These are phyloP conservation scores for Montipora capitata DNA, from an alignment of 92 coral and sea anemone species.

Conservation along the genomic window DNA sequence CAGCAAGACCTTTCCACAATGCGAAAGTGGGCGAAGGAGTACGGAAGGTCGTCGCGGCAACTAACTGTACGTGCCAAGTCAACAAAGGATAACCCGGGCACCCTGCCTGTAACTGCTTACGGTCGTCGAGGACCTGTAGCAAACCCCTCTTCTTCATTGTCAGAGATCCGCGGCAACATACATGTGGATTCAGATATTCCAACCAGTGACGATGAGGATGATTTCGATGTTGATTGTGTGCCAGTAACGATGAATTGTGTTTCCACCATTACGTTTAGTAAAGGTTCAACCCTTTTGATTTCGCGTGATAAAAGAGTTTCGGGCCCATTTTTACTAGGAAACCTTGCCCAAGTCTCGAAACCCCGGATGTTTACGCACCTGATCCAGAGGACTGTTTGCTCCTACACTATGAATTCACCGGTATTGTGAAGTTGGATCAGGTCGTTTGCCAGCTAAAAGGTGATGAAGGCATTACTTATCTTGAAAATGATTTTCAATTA, in stretches of 20 bases:
- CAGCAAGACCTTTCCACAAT: constrained; percentile 2
- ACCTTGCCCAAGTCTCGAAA: constrained; percentile 50
- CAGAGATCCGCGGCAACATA: constrained; percentile 35
- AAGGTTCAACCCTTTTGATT: constrained; percentile 46
- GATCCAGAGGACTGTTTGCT: constrained; percentile 63
- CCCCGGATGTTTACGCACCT: constrained; percentile 34
- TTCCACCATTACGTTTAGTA: constrained; percentile 21
- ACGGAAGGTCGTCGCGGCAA: constrained; percentile 21
- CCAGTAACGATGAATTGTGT: constrained; percentile 5
- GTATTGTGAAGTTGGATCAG: constrained; percentile 38
- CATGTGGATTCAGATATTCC: background rate
- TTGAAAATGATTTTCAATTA: constrained; percentile 48
- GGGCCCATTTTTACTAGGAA: constrained; percentile 37
- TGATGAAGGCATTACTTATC: constrained; percentile 10
- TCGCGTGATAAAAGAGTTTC: constrained; percentile 30
- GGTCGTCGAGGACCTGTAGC: no score
- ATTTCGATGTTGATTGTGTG: background rate
- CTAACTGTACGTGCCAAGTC: no score
- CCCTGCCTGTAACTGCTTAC: no score
- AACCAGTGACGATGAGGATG: constrained; percentile 48
- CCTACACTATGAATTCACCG: constrained; percentile 56
- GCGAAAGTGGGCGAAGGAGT: constrained; percentile 43
- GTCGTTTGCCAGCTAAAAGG: constrained; percentile 28
- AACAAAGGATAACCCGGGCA: no score
- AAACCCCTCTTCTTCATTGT: background rate